A percentile compares a stretch with the other conserved stretches of the same genome.
These are phyloP conservation scores for Itoplectis maculator DNA, from an alignment of 2,888 invertebrate genomes.

Conservation along the genomic window DNA sequence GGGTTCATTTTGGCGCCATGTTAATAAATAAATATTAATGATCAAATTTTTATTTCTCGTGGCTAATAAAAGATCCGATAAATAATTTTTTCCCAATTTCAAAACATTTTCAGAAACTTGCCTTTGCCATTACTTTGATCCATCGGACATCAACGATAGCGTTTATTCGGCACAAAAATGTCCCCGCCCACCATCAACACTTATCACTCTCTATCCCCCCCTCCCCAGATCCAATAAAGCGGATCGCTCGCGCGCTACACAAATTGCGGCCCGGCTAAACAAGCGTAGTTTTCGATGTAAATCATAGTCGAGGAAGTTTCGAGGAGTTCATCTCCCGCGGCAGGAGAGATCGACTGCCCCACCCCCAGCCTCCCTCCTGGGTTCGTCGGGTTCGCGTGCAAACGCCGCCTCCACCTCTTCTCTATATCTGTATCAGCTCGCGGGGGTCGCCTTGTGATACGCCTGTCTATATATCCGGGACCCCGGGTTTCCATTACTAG, in stretches of 20 bases:
- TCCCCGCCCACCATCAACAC: no score
- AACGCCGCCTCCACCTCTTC: no score
- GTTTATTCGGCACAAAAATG: no score
- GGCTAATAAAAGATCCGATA: no score
- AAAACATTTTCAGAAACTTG: no score
- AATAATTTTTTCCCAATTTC: no score
- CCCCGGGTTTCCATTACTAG: conserved; percentile 61
- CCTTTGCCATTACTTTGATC: no score
- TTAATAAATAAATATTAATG: no score
- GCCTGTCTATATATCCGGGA: conserved; percentile 28
- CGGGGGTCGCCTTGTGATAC: conserved; percentile 2
- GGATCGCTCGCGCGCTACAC: not conserved
- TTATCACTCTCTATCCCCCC: not conserved
- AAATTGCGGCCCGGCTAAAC: not conserved
- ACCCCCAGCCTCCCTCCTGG: no score
- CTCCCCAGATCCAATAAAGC: not conserved
- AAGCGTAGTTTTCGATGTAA: conserved; percentile 8
- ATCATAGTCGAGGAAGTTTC: conserved; percentile 16
- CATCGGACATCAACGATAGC: no score
- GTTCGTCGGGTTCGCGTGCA: not conserved
- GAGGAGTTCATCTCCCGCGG: conserved; percentile 25
- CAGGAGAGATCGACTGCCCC: conserved; percentile 11
- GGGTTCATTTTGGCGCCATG: no score
- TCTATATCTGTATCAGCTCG: not conserved
- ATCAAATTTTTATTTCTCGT: no score